These are phyloP conservation scores for Megamerina dolium DNA, from an alignment of 2,888 invertebrate species.

Conservation along the genomic window DNA sequence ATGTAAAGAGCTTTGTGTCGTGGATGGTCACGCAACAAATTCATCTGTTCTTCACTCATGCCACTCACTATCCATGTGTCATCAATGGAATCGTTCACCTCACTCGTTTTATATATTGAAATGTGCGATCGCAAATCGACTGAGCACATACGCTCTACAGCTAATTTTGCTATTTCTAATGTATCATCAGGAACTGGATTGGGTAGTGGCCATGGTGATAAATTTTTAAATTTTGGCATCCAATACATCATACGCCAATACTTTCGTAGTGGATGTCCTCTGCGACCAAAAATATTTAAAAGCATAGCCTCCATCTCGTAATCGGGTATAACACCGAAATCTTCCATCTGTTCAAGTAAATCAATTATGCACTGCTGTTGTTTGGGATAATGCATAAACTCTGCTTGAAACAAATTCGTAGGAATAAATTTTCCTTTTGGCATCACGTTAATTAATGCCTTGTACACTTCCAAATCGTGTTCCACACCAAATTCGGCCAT, in stretches of 20 bases:
- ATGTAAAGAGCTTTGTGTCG: slow-evolving; percentile 64
- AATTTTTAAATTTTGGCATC: slow-evolving; percentile 90
- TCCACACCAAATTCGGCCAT: slow-evolving; percentile 88
- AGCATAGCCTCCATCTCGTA: slow-evolving; percentile 79
- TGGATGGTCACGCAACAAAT: slow-evolving; percentile 62
- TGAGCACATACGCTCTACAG: slow-evolving; percentile 75
- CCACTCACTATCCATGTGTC: slow-evolving; percentile 90
- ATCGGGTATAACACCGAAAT: slow-evolving; percentile 88
- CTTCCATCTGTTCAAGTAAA: slow-evolving; percentile 86
- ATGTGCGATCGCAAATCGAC: slow-evolving; percentile 70
- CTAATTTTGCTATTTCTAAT: slow-evolving; percentile 72
- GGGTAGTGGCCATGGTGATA: slow-evolving; percentile 81
- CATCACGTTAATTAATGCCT: slow-evolving; percentile 74
- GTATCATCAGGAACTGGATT: slow-evolving; percentile 70
- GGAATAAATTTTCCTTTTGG: slow-evolving; percentile 87
- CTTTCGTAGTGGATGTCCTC: slow-evolving; percentile 67
- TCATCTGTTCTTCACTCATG: slow-evolving; percentile 70
- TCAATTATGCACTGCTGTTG: slow-evolving; percentile 93
- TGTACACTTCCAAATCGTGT: slow-evolving; percentile 81
- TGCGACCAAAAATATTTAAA: slow-evolving; percentile 74
- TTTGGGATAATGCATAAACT: slow-evolving; percentile 90
- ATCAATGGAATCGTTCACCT: slow-evolving; percentile 70
- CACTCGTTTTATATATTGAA: slow-evolving; percentile 59
- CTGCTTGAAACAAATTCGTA: slow-evolving; percentile 73
- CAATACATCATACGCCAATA: slow-evolving; percentile 81